phyloP scores from a whole-genome alignment of 1,140 invertebrate genomes.

The Trinorchestia longiramus region DNA sequence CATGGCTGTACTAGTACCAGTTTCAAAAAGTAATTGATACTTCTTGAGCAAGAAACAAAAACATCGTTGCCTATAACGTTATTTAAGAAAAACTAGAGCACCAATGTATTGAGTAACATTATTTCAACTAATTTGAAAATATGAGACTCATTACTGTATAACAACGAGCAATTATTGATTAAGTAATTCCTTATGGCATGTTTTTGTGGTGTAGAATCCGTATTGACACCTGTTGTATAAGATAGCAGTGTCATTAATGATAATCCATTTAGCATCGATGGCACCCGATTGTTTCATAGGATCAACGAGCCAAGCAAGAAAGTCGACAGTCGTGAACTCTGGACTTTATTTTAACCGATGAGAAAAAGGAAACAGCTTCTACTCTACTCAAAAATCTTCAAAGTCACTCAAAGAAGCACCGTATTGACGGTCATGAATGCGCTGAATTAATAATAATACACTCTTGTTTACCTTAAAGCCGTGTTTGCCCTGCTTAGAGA shows the following conservation, averaged over 20 bases:
- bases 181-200: too few relatives aligned
- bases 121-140: too few relatives aligned
- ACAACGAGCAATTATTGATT: too few relatives aligned
- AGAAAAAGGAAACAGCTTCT: slow-evolving; percentile 37
- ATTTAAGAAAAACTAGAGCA: too few relatives aligned
- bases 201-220: background rate
- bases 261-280: background rate
- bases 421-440: slow-evolving; percentile 31
- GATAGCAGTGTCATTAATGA: background rate
- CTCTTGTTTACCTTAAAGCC: slow-evolving; percentile 41
- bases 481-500: slow-evolving; percentile 54
- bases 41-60: too few relatives aligned
- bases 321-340: background rate
- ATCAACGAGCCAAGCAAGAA: background rate
- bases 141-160: too few relatives aligned
- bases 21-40: too few relatives aligned
- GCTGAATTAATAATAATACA: background rate
- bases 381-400: slow-evolving; percentile 37
- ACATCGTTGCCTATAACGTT: too few relatives aligned
- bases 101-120: too few relatives aligned
- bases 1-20: too few relatives aligned
- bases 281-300: background rate
- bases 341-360: background rate
- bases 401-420: slow-evolving; percentile 19
- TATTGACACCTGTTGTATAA: background rate